Evolutionary conservation across 2,888 invertebrate species (phyloP).

Genomic region (Steromphala cineraria): DNA sequence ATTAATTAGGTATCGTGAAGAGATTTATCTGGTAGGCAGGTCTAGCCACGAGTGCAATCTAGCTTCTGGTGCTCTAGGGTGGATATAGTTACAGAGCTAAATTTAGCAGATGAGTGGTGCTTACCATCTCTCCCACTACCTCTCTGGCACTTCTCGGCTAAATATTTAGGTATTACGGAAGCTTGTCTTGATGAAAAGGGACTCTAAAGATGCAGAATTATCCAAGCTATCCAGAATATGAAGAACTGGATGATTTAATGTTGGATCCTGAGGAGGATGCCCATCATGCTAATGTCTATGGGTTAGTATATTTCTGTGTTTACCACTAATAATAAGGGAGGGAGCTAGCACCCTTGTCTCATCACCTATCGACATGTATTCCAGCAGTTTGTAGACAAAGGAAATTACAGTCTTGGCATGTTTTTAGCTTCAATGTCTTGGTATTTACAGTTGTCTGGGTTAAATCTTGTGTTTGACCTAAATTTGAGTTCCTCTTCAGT

Average conservation of each 20-base stretch:
- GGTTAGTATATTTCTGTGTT: conserved; percentile 5
- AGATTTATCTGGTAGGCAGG: background rate
- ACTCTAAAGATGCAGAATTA: conserved; percentile 5
- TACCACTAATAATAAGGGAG: background rate
- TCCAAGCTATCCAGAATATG: conserved; percentile 18
- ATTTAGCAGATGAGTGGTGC: background rate
- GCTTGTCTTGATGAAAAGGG: background rate
- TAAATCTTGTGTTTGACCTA: background rate
- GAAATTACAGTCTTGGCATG: background rate
- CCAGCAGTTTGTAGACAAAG: background rate
- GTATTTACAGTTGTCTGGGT: background rate
- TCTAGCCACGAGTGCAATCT: background rate
- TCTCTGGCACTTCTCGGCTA: background rate
- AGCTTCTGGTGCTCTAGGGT: background rate
- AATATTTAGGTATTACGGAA: background rate
- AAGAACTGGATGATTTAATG: conserved; percentile 15
- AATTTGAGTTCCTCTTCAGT: background rate
- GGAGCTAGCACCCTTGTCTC: background rate
- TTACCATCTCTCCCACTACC: background rate
- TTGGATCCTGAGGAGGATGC: conserved; percentile 4
- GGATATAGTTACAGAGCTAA: conserved; percentile 1
- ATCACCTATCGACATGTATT: too few species aligned
- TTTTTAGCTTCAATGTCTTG: background rate
- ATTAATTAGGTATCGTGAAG: conserved; percentile 3
- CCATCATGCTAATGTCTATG: conserved; percentile 13